These are phyloP conservation scores for Parazoanthus darwini DNA, from an alignment of 92 coral and sea anemone species.

Conservation along the genomic window DNA sequence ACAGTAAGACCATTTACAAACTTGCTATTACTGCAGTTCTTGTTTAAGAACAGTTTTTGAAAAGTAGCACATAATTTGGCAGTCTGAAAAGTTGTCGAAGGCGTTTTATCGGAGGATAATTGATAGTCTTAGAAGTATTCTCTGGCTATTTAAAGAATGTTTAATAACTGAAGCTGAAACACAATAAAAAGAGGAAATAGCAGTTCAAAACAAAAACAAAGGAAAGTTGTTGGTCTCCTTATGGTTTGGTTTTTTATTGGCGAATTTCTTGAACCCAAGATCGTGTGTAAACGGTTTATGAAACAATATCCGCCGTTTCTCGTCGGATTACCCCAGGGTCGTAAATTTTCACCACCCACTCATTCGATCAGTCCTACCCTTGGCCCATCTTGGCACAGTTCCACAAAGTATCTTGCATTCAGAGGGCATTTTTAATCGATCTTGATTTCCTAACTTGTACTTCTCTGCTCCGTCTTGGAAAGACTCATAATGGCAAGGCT, in stretches of 20 bases:
- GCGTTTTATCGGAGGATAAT: too few relatives aligned
- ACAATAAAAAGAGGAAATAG: conserved; percentile 1
- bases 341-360: not conserved
- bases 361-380: not conserved
- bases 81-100: not conserved
- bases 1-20: not conserved
- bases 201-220: not conserved
- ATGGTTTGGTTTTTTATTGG: not conserved
- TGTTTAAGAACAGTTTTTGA: not conserved
- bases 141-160: not conserved
- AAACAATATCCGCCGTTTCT: not conserved
- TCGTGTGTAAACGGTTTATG: not conserved
- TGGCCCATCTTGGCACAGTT: conserved; percentile 4
- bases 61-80: not conserved
- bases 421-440: not conserved
- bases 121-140: not conserved
- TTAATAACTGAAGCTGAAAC: not conserved
- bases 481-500: not conserved
- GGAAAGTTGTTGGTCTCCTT: not conserved
- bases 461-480: not conserved
- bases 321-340: not conserved
- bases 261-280: not conserved
- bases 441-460: not conserved
- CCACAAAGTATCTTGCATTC: conserved; percentile 18
- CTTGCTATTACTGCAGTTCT: not conserved